phyloP scores from a whole-genome alignment of 2,113 vertebrate species.

The Okapia johnstoni region DNA sequence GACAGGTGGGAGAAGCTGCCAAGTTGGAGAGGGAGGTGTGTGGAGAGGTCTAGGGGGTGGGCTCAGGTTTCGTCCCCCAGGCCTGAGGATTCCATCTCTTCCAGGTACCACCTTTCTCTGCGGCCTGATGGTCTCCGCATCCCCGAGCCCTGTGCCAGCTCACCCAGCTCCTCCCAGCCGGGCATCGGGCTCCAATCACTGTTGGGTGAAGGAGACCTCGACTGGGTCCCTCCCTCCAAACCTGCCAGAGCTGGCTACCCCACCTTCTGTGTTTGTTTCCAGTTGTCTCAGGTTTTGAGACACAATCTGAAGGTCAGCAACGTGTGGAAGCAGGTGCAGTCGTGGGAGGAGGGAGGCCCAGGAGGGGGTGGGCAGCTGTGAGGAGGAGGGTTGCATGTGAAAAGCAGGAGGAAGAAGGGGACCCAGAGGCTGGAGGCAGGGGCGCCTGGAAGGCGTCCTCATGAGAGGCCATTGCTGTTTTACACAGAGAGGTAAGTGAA shows the following conservation, averaged over 20 bases:
- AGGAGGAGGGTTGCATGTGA: too few species aligned
- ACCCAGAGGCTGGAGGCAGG: neutral
- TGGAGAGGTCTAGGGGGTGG: accelerated
- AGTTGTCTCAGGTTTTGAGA: neutral
- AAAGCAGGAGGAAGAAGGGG: neutral
- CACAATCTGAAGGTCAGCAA: neutral
- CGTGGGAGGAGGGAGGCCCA: neutral
- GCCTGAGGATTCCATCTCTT: accelerated
- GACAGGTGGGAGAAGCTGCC: too few species aligned
- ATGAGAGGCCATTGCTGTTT: neutral
- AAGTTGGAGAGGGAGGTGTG: neutral
- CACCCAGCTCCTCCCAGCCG: neutral
- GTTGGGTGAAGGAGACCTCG: neutral
- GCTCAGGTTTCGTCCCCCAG: accelerated
- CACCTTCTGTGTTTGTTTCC: neutral
- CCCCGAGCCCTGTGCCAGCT: neutral
- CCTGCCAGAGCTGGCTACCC: neutral
- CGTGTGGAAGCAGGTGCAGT: neutral
- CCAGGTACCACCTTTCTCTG: neutral
- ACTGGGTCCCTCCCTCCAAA: neutral
- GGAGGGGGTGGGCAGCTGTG: neutral
- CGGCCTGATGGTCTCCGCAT: accelerated
- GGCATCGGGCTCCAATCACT: accelerated
- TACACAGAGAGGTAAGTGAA: neutral
- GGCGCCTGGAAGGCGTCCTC: too few species aligned